Evolutionary conservation across 2,888 invertebrate genomes (phyloP).

Genomic region (Drosophila recens): DNA sequence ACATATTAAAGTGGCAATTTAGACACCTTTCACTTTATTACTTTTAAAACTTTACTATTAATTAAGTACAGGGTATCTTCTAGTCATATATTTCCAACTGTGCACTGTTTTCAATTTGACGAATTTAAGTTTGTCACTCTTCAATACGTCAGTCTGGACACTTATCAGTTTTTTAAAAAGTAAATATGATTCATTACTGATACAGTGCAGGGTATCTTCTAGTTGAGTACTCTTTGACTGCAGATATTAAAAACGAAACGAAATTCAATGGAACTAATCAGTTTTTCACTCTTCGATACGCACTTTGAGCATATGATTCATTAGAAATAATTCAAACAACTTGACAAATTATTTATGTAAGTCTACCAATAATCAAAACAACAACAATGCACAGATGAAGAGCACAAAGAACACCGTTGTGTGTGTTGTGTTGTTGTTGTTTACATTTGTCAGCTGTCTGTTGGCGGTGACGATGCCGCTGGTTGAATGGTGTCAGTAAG

Average conservation of each 20-base stretch:
- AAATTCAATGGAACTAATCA: conserved; percentile 11
- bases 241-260: background rate
- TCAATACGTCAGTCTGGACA: background rate
- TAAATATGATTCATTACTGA: background rate
- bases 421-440: conserved; percentile 33
- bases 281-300: conserved; percentile 6
- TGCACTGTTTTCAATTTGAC: background rate
- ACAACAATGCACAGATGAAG: background rate
- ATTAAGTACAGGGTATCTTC: background rate
- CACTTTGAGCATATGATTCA: conserved; percentile 14
- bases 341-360: conserved; percentile 5
- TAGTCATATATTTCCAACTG: background rate
- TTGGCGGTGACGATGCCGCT: background rate
- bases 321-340: conserved; percentile 13
- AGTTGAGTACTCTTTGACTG: background rate
- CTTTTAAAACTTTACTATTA: too few species aligned
- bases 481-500: conserved; percentile 59
- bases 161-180: background rate
- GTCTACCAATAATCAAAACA: conserved; percentile 3
- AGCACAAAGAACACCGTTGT: conserved; percentile 16
- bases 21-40: too few species aligned
- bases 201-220: background rate
- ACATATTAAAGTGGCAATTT: too few species aligned
- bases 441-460: conserved; percentile 44
- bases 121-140: background rate